phyloP scores from a whole-genome alignment of 2,113 vertebrate genomes.

The Myocastor coypus region DNA sequence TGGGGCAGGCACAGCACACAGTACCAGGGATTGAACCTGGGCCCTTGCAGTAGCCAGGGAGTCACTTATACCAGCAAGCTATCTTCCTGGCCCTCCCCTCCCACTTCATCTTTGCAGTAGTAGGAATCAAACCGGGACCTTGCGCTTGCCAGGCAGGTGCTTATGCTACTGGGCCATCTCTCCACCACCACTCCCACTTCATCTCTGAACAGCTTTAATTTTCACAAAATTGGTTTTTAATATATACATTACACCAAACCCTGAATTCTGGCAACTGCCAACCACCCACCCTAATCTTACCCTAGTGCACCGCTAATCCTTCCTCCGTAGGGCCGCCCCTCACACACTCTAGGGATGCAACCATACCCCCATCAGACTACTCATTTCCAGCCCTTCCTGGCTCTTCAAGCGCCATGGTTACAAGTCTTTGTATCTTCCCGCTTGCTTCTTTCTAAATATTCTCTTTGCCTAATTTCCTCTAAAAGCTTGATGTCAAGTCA shows the following conservation, averaged over 20 bases:
- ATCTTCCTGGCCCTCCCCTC: too few species aligned
- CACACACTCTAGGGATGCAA: conserved; percentile 2
- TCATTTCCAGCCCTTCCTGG: neutral
- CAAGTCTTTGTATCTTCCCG: neutral
- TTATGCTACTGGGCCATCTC: too few species aligned
- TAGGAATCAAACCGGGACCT: too few species aligned
- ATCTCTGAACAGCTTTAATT: conserved; percentile 29
- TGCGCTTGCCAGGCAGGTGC: too few species aligned
- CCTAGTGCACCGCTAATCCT: neutral
- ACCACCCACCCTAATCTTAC: conserved; percentile 12
- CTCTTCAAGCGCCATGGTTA: neutral
- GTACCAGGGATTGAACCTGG: too few species aligned
- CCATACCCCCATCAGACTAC: neutral
- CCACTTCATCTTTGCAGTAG: too few species aligned
- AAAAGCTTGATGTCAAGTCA: neutral
- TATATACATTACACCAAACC: conserved; percentile 29
- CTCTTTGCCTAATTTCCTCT: neutral
- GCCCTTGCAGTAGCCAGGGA: too few species aligned
- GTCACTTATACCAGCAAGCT: too few species aligned
- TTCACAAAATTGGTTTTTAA: conserved; percentile 41
- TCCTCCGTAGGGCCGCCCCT: neutral
- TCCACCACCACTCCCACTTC: neutral
- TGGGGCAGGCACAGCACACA: too few species aligned
- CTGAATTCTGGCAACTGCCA: conserved; percentile 11
- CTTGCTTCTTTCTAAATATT: neutral